These are phyloP conservation scores for Catonia carolina DNA, from an alignment of 2,888 invertebrate genomes.

Conservation along the genomic window DNA sequence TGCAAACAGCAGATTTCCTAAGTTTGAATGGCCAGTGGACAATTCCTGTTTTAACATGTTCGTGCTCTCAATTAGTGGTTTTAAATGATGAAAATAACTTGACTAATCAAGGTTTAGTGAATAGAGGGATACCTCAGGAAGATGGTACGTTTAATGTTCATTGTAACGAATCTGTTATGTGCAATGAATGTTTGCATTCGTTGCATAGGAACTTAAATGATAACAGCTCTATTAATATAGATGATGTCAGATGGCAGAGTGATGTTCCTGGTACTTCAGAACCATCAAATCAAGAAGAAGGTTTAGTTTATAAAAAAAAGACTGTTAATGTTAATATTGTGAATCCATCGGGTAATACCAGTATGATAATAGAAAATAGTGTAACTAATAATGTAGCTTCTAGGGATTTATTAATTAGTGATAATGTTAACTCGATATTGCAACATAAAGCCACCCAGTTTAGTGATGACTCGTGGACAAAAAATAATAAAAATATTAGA, in stretches of 20 bases:
- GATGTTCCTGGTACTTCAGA: conserved; percentile 10
- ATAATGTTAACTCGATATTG: conserved; percentile 11
- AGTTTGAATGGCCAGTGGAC: conserved; percentile 24
- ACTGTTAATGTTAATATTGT: no score
- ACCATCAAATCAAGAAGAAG: no score
- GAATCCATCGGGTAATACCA: no score
- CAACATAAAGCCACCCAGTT: conserved; percentile 1
- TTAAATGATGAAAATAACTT: conserved; percentile 18
- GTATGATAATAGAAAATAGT: not conserved
- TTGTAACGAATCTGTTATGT: no score
- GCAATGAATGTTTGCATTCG: no score
- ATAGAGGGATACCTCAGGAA: conserved; percentile 22
- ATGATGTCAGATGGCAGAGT: conserved; percentile 4
- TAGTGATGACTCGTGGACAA: not conserved
- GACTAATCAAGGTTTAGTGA: conserved; percentile 23
- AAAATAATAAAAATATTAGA: conserved; percentile 5
- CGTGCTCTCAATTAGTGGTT: conserved; percentile 16
- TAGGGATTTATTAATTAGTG: conserved; percentile 9
- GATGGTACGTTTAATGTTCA: not conserved
- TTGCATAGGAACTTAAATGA: no score
- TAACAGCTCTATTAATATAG: not conserved
- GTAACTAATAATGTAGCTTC: conserved; percentile 5
- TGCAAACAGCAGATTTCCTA: not conserved
- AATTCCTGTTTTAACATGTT: conserved; percentile 22
- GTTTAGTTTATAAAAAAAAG: no score